Evolutionary conservation across 2,113 vertebrate species (phyloP).

Genomic region (Bucco capensis): DNA sequence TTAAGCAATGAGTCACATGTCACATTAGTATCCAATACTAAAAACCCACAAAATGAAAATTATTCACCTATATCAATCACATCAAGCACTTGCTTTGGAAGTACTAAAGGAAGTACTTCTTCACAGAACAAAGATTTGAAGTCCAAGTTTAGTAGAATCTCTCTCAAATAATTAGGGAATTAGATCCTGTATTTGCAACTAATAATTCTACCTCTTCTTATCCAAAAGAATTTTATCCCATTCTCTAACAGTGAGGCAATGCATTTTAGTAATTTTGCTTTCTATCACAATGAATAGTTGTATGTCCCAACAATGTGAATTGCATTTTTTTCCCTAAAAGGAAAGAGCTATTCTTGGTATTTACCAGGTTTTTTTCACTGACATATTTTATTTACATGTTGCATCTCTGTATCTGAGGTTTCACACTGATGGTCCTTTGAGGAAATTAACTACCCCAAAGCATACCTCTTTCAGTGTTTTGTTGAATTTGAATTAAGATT

Average conservation of each 20-base stretch:
- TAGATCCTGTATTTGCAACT: background rate
- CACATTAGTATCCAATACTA: background rate
- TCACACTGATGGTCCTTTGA: constrained; percentile 55
- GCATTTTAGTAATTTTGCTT: background rate
- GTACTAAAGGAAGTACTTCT: background rate
- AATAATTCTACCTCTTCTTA: background rate
- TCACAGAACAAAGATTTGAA: background rate
- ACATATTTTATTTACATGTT: constrained; percentile 69
- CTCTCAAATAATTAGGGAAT: background rate
- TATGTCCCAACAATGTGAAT: background rate
- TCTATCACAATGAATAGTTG: background rate
- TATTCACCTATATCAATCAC: background rate
- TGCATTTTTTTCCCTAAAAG: background rate
- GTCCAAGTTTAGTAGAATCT: background rate
- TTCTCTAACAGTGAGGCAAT: background rate
- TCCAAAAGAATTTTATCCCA: background rate
- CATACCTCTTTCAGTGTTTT: constrained; percentile 67
- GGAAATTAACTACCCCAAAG: constrained; percentile 57
- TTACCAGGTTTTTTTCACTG: background rate
- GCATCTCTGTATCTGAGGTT: constrained; percentile 27
- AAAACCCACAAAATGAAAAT: background rate
- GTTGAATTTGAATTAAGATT: constrained; percentile 76
- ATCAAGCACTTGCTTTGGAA: background rate
- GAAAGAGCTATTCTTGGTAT: background rate
- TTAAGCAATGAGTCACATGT: background rate